phyloP scores from a whole-genome alignment of 2,797 vertebrate species.

The Ispidina picta region DNA sequence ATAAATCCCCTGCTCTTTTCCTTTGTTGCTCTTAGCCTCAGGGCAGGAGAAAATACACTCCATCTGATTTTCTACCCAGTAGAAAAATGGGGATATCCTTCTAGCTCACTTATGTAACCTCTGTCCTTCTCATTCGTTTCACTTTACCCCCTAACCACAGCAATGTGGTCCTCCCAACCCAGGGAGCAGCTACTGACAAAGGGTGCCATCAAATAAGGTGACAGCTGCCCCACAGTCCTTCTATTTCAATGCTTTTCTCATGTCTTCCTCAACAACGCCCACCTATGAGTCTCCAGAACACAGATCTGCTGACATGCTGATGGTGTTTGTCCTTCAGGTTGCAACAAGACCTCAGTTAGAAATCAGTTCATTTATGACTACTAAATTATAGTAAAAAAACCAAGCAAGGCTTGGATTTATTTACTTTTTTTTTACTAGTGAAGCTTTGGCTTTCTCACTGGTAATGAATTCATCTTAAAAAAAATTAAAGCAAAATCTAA shows the following conservation, averaged over 20 bases:
- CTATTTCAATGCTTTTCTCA: not conserved
- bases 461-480: not conserved
- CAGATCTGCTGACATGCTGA: not conserved
- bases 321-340: too few species aligned
- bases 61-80: not conserved
- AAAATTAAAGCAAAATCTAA: constrained; percentile 18
- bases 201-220: not conserved
- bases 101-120: not conserved
- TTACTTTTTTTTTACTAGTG: not conserved
- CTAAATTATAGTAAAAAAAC: not conserved
- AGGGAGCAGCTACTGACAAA: not conserved
- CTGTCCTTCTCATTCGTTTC: not conserved
- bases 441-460: constrained; percentile 11
- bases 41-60: not conserved
- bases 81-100: not conserved
- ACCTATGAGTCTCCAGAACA: not conserved
- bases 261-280: not conserved
- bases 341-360: not conserved
- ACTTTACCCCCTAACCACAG: not conserved
- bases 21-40: constrained; percentile 7
- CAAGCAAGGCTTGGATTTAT: not conserved
- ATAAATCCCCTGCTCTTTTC: constrained; percentile 5
- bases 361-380: not conserved
- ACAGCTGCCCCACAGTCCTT: not conserved
- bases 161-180: not conserved